Evolutionary conservation across 35 echinoderm and acorn worm genomes (phyloP), one percentile per base, ranked within the genome.

Genomic region (Ophioderma brevispina): DNA sequence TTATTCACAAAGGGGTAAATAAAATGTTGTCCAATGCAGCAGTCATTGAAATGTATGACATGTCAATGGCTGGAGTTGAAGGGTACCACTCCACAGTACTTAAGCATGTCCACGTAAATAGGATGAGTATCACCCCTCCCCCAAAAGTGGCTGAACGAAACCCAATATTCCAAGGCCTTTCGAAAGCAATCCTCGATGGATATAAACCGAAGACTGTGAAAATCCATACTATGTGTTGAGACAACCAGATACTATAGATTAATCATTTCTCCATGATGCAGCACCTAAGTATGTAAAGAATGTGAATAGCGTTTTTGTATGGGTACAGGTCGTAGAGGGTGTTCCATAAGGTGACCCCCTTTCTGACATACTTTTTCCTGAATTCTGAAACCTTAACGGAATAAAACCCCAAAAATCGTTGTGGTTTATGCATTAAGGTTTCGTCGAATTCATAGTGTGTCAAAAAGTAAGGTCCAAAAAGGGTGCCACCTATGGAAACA

Each of bases 1-100:
- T 70, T 25, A 70, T 70, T 13, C 59, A 70, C 28, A 70, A 70
- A 70, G 59, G 59, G 59, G 59, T 70, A 70, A 25, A 25, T 13
- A 70, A 70, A 70, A 70, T 70, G 59, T 25, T 70, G 5, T 6
- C 59, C 59, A 70, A 70, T 70, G 59, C 59, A 70, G 59, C 59
- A 70, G 59, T 70, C 15, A 70, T 70, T 13, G 59, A 18, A 13
- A 70, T 70, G 59, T 70, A 70, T 25, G 23, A 70, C 59, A 70
- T 25, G 1, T 70, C 59, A 70, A 70, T 70, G 59, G 59, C 59
- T 70, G 59, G 59, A 70, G 59, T 70, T 18, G n/a, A 25, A 70
- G 59, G 59, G 59, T 70, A 70, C n/a, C 59, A 70, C n/a, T 70
- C 59, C 59, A 70, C 59, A 13, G 59, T 70, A 70, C 59, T 70